Evolutionary conservation across 2,113 vertebrate genomes (phyloP).

Genomic region (Oreochromis spilurus): DNA sequence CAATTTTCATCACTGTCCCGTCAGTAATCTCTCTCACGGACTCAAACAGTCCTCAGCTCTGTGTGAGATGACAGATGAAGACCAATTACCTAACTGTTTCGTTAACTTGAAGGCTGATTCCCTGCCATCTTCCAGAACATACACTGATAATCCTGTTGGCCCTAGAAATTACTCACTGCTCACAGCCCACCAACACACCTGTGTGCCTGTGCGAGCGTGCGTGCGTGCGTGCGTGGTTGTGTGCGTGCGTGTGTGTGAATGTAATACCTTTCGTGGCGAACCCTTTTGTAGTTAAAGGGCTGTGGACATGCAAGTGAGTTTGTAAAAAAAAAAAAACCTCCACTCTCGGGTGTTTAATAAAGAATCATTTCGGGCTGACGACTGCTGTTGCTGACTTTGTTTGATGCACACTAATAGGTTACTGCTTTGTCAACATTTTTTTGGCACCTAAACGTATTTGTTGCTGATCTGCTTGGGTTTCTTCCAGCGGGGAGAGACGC

Average conservation of each 20-base stretch:
- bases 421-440: constrained; percentile 33
- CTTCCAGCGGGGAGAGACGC: neutral
- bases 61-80: constrained; percentile 69
- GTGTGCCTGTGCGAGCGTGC: neutral
- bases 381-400: constrained; percentile 20
- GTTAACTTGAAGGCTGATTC: constrained; percentile 58
- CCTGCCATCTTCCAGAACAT: constrained; percentile 38
- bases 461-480: neutral
- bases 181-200: neutral
- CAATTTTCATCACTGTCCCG: constrained; percentile 72
- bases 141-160: constrained; percentile 56
- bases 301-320: neutral
- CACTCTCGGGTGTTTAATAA: constrained; percentile 12
- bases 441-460: constrained; percentile 2
- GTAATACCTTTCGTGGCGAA: neutral
- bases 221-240: neutral
- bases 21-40: constrained; percentile 58
- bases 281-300: neutral
- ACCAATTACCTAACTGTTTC: constrained; percentile 65
- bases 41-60: constrained; percentile 43
- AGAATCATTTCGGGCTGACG: constrained; percentile 31
- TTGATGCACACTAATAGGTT: constrained; percentile 11
- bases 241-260: neutral
- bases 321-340: neutral
- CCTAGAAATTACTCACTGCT: constrained; percentile 35